Percentiles rank a stretch among this genome's conserved stretches.
Evolutionary conservation across 2,113 vertebrate species (phyloP).

Genomic region (Raja brachyura): DNA sequence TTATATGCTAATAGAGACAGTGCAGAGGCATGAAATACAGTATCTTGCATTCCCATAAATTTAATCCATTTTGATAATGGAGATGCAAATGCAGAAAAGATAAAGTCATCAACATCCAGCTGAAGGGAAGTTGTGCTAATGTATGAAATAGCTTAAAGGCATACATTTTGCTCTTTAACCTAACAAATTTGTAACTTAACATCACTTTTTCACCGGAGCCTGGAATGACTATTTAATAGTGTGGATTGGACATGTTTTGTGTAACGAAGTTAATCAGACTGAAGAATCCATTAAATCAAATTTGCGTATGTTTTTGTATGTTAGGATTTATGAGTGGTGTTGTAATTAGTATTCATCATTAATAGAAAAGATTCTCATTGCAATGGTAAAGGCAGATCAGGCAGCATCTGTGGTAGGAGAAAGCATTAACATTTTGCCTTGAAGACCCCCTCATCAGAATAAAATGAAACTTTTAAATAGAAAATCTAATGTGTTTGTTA

Average conservation of each 20-base stretch:
- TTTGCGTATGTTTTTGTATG: neutral
- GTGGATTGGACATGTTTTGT: neutral
- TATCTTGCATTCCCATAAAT: slow-evolving; percentile 21
- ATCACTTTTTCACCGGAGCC: neutral
- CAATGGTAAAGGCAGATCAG: neutral
- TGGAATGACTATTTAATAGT: neutral
- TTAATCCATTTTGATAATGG: neutral
- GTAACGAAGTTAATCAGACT: neutral
- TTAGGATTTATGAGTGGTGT: neutral
- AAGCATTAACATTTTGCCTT: too few species aligned
- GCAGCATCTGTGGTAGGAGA: too few species aligned
- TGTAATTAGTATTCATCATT: neutral
- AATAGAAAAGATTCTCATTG: neutral
- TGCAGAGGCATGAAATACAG: neutral
- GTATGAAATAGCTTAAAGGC: neutral
- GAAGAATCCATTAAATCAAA: neutral
- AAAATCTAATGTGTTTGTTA: neutral
- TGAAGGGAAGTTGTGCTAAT: neutral
- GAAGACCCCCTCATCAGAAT: too few species aligned
- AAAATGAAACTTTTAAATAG: neutral
- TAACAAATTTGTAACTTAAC: neutral
- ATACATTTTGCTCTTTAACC: neutral
- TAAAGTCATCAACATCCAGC: neutral
- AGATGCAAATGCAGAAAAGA: neutral
- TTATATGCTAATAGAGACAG: neutral